These are phyloP conservation scores for Gracilinanus agilis DNA, from an alignment of 2,113 vertebrate genomes.

Conservation along the genomic window DNA sequence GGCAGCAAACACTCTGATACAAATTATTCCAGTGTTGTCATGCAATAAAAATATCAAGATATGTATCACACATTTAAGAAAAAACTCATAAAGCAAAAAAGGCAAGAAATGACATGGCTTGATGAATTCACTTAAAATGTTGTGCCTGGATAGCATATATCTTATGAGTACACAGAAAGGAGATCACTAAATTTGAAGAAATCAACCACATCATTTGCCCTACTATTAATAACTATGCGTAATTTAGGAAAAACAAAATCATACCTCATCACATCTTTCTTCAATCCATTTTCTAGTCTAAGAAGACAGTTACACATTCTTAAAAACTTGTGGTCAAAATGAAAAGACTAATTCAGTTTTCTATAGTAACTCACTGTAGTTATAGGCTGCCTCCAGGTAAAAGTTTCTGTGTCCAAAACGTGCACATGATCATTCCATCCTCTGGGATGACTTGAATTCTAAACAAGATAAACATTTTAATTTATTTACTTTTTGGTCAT, in stretches of 20 bases:
- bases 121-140: neutral
- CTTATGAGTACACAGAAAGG: neutral
- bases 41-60: no score
- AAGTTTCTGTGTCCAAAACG: slow-evolving; percentile 93
- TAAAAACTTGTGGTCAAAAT: neutral
- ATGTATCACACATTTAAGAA: neutral
- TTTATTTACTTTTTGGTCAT: neutral
- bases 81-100: neutral
- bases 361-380: slow-evolving; percentile 88
- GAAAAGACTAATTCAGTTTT: neutral
- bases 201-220: neutral
- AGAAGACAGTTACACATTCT: neutral
- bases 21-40: no score
- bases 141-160: neutral
- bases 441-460: slow-evolving; percentile 90
- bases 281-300: neutral
- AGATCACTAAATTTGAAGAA: neutral
- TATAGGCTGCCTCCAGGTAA: slow-evolving; percentile 93
- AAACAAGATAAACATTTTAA: slow-evolving; percentile 57
- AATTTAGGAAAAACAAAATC: neutral
- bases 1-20: no score
- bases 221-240: neutral
- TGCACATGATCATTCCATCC: slow-evolving; percentile 99
- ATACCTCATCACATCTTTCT: neutral
- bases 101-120: no score